Evolutionary conservation across 2,888 invertebrate species (phyloP).

Genomic region (Cyaniris semiargus): DNA sequence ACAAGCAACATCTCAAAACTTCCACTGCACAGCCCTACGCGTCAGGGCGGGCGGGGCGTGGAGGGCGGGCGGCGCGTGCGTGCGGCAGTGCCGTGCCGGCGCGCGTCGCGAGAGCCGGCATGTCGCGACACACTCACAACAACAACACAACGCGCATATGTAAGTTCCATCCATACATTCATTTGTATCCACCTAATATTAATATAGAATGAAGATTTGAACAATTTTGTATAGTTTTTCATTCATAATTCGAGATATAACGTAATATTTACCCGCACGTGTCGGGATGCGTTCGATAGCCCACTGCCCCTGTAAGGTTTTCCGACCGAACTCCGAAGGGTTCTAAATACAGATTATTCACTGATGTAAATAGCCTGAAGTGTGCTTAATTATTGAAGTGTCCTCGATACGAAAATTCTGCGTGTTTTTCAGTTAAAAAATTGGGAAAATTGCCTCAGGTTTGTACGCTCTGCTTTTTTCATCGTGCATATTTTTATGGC

Average conservation of each 20-base stretch:
- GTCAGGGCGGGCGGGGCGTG: constrained; percentile 37
- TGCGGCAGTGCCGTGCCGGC: constrained; percentile 71
- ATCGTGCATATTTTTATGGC: not conserved
- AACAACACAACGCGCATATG: constrained; percentile 70
- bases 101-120: constrained; percentile 68
- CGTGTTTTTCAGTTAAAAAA: not conserved
- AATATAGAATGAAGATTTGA: constrained; percentile 22
- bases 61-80: constrained; percentile 67
- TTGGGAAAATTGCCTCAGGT: not conserved
- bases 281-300: constrained; percentile 77
- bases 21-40: not conserved
- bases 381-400: constrained; percentile 3
- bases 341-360: constrained; percentile 50
- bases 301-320: constrained; percentile 78
- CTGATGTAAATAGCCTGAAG: constrained; percentile 35
- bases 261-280: constrained; percentile 64
- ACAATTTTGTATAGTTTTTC: constrained; percentile 44
- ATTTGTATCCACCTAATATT: constrained; percentile 22
- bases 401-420: not conserved
- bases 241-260: constrained; percentile 47
- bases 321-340: constrained; percentile 67
- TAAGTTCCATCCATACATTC: constrained; percentile 52
- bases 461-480: not conserved
- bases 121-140: constrained; percentile 55
- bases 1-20: not conserved